These are phyloP conservation scores for Lytechinus variegatus DNA, from an alignment of 35 echinoderm and acorn worm genomes.

Conservation along the genomic window DNA sequence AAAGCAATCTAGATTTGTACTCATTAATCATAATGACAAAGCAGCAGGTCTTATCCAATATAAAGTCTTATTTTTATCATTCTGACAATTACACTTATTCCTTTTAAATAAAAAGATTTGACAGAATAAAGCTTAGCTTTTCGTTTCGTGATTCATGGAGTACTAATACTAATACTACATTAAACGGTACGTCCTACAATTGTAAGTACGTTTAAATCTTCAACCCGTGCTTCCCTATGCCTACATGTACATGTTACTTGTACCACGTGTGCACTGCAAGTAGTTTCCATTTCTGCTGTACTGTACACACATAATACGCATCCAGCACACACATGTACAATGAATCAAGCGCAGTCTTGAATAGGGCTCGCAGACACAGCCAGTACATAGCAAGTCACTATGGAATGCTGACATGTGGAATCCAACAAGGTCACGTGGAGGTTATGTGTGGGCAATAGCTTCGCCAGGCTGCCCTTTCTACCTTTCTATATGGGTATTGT, in stretches of 20 bases:
- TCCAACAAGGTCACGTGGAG: slow-evolving; percentile 43
- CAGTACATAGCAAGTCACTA: slow-evolving; percentile 25
- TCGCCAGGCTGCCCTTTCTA: slow-evolving; percentile 47
- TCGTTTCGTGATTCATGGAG: neutral
- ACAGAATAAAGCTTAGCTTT: neutral
- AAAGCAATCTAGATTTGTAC: too few species aligned
- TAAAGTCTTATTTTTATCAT: too few species aligned
- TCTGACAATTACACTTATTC: too few species aligned
- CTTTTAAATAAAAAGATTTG: neutral
- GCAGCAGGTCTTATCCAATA: too few species aligned
- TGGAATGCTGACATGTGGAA: slow-evolving; percentile 51
- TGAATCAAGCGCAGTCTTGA: neutral
- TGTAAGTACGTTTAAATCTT: too few species aligned
- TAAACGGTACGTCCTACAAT: neutral
- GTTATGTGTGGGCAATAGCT: slow-evolving; percentile 57
- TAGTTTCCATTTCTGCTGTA: neutral
- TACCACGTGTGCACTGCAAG: too few species aligned
- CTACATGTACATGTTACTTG: neutral
- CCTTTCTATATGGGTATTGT: neutral
- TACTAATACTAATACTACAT: neutral
- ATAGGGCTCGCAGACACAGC: neutral
- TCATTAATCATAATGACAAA: too few species aligned
- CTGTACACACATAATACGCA: neutral
- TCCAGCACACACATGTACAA: neutral
- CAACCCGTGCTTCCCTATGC: neutral